These are phyloP conservation scores for Gasterosteus aculeatus DNA, from an alignment of 2,113 vertebrate species.

Conservation along the genomic window DNA sequence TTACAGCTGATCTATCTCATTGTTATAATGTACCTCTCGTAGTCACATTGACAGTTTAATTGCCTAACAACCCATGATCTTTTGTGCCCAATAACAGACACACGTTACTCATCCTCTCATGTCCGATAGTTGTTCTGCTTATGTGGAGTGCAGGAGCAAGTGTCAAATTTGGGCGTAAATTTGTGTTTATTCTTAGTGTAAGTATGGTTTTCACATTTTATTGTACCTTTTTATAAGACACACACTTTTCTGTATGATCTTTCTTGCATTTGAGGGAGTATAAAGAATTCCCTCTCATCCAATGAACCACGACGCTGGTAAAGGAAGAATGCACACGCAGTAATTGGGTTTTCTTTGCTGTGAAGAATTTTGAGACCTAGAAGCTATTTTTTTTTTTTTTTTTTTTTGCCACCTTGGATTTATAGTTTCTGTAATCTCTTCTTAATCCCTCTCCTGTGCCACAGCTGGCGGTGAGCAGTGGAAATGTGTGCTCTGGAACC, in stretches of 20 bases:
- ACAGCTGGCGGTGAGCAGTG: slow-evolving; percentile 68
- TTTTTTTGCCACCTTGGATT: slow-evolving; percentile 45
- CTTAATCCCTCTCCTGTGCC: slow-evolving; percentile 56
- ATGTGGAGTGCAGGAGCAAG: slow-evolving; percentile 35
- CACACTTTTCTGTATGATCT: slow-evolving; percentile 17
- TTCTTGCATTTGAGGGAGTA: slow-evolving; percentile 8
- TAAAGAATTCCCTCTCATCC: slow-evolving; percentile 49
- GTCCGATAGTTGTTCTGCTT: slow-evolving; percentile 29
- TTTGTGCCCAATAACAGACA: slow-evolving; percentile 10
- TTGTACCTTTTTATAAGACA: slow-evolving; percentile 57
- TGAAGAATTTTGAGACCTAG: slow-evolving; percentile 51
- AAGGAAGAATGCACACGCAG: slow-evolving; percentile 35
- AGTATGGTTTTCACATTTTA: slow-evolving; percentile 54
- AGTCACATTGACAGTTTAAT: slow-evolving; percentile 31
- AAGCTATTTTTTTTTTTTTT: slow-evolving; percentile 24
- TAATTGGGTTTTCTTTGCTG: slow-evolving; percentile 60
- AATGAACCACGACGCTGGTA: slow-evolving; percentile 39
- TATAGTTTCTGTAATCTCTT: slow-evolving; percentile 72
- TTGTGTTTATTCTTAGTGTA: slow-evolving; percentile 45
- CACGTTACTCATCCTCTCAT: slow-evolving; percentile 32
- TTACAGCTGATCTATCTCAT: slow-evolving; percentile 35
- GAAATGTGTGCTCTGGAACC: slow-evolving; percentile 68
- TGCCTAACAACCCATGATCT: slow-evolving; percentile 15
- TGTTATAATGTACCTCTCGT: slow-evolving; percentile 28
- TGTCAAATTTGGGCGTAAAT: slow-evolving; percentile 66